Evolutionary conservation across 2,113 vertebrate genomes (phyloP).

Genomic region (Manacus vitellinus): DNA sequence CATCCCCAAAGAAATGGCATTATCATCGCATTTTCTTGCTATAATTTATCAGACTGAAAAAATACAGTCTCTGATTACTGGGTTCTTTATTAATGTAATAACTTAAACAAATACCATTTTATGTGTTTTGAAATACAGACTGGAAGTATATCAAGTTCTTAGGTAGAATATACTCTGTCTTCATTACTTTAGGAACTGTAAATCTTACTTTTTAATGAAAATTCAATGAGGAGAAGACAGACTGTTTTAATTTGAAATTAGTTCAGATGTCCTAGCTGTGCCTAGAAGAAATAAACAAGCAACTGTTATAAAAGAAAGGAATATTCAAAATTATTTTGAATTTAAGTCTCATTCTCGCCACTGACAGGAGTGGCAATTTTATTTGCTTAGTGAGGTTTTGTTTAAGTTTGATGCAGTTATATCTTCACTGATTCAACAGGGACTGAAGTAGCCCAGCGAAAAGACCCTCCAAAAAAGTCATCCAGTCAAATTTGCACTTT

Average conservation of each 20-base stretch:
- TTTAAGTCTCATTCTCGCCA: background rate
- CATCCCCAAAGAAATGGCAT: background rate
- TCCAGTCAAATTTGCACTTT: background rate
- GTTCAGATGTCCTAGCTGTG: background rate
- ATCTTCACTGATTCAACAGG: background rate
- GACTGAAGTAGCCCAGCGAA: background rate
- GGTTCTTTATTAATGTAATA: background rate
- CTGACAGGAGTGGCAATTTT: background rate
- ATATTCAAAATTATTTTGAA: background rate
- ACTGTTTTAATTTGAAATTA: background rate
- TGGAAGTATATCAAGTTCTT: background rate
- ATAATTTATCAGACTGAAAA: constrained; percentile 16
- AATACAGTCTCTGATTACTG: background rate
- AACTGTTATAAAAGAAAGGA: background rate
- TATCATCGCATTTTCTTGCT: constrained; percentile 22
- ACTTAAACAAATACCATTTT: background rate
- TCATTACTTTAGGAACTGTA: background rate
- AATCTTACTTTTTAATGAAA: constrained; percentile 1
- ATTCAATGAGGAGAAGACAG: background rate
- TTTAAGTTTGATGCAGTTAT: background rate
- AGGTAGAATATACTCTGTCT: background rate
- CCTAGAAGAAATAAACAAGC: background rate
- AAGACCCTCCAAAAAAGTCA: background rate
- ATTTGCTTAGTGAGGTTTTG: background rate
- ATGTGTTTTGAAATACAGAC: background rate